A percentile compares a stretch with the other conserved stretches of the same genome.
phyloP scores from a whole-genome alignment of 2,113 vertebrate genomes.

The Corynorhinus townsendii region DNA sequence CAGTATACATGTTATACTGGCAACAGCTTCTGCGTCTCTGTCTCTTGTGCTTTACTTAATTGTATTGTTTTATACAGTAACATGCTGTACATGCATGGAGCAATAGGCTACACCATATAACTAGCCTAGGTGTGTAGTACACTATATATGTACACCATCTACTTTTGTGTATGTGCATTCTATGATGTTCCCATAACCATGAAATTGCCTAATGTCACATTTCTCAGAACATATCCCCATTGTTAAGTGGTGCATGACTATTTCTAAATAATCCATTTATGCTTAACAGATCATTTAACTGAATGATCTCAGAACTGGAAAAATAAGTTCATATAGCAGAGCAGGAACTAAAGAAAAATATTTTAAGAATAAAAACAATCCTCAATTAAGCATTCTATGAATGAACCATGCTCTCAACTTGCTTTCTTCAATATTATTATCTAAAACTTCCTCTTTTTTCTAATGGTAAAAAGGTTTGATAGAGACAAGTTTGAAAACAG shows the following conservation, averaged over 20 bases:
- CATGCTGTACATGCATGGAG: too few relatives aligned
- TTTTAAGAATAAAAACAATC: neutral
- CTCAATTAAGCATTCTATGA: neutral
- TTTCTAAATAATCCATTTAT: neutral
- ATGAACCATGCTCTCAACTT: neutral
- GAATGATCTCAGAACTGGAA: neutral
- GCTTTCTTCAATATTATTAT: neutral
- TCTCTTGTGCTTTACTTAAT: neutral
- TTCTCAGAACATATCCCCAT: neutral
- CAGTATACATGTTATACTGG: neutral
- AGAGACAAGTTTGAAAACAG: neutral
- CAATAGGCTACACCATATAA: neutral
- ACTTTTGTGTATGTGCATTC: neutral
- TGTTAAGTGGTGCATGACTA: neutral
- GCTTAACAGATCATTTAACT: neutral
- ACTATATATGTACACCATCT: neutral
- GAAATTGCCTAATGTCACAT: neutral
- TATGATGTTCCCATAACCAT: neutral
- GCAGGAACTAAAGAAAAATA: neutral
- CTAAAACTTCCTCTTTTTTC: neutral
- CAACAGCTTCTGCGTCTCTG: neutral
- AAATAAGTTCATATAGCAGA: neutral
- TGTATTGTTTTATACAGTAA: neutral
- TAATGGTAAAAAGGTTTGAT: neutral
- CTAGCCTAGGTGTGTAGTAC: neutral